Evolutionary conservation across 2,113 vertebrate species (phyloP).

Genomic region (Tachycineta bicolor): DNA sequence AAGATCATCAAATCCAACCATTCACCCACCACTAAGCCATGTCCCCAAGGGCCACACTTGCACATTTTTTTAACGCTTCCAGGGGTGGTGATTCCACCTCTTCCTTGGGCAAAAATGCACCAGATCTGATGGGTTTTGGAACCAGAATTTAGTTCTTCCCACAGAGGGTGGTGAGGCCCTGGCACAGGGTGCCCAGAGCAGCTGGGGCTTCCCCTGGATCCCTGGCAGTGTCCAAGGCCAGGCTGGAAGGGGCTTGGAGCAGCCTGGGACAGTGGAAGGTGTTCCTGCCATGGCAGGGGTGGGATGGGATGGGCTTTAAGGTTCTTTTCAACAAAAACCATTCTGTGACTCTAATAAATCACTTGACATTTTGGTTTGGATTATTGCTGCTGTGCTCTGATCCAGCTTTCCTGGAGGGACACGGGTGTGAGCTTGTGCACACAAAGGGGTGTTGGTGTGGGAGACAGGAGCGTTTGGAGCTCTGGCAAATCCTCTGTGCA

Average conservation of each 20-base stretch:
- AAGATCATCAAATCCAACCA: not conserved
- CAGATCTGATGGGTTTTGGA: not conserved
- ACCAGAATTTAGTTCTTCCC: not conserved
- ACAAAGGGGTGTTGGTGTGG: not conserved
- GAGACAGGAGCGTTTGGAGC: not conserved
- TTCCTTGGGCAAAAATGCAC: not conserved
- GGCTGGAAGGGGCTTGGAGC: accelerated
- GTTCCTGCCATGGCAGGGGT: not conserved
- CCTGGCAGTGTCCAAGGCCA: not conserved
- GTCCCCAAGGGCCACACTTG: not conserved
- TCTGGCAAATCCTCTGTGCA: not conserved
- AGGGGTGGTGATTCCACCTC: not conserved
- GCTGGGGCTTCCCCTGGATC: not conserved
- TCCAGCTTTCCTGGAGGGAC: not conserved
- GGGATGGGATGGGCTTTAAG: not conserved
- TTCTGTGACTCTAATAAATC: not conserved
- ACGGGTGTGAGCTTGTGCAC: accelerated
- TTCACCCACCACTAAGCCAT: not conserved
- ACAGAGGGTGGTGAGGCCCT: accelerated
- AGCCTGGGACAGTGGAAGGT: accelerated
- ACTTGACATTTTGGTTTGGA: not conserved
- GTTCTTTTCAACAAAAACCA: not conserved
- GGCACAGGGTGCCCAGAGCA: not conserved
- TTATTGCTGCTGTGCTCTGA: not conserved
- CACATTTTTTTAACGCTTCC: not conserved